Percentiles rank a stretch among this genome's conserved stretches.
phyloP scores from a whole-genome alignment of 2,888 invertebrate genomes.

The Amphipyra tragopoginis region DNA sequence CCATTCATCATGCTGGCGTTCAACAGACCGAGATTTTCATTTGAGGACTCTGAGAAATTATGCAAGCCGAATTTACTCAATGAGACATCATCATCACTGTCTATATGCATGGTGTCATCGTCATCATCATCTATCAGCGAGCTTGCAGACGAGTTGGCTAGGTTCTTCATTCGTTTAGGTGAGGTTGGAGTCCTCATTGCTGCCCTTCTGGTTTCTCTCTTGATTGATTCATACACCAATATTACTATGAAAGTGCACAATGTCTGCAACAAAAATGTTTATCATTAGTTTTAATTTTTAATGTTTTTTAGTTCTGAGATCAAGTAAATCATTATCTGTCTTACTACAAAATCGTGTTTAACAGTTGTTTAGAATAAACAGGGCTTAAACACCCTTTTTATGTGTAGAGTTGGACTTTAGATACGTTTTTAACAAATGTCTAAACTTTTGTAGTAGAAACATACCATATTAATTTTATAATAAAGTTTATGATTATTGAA shows the following conservation, averaged over 20 bases:
- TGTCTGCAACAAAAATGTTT: constrained; percentile 76
- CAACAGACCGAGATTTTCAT: constrained; percentile 72
- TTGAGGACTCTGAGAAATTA: constrained; percentile 81
- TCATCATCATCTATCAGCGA: constrained; percentile 72
- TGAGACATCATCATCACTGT: constrained; percentile 86
- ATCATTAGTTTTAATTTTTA: constrained; percentile 14
- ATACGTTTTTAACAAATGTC: too few relatives aligned
- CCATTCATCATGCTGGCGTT: constrained; percentile 77
- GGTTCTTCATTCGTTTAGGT: constrained; percentile 75
- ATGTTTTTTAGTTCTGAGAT: neutral
- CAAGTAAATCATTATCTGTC: too few relatives aligned
- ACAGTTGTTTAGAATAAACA: neutral
- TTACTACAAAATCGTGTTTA: too few relatives aligned
- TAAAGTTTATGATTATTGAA: constrained; percentile 12
- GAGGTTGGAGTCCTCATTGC: constrained; percentile 60
- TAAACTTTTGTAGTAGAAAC: too few relatives aligned
- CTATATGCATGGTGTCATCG: constrained; percentile 70
- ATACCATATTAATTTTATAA: constrained; percentile 7
- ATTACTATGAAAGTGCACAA: constrained; percentile 73
- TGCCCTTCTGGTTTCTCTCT: constrained; percentile 59
- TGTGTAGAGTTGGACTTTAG: too few relatives aligned
- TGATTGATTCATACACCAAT: constrained; percentile 75
- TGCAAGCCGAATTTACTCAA: constrained; percentile 84
- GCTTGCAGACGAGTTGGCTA: constrained; percentile 67
- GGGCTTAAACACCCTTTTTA: too few relatives aligned